These are phyloP conservation scores for Prenolepis imparis DNA, from an alignment of 2,888 invertebrate genomes.

Conservation along the genomic window DNA sequence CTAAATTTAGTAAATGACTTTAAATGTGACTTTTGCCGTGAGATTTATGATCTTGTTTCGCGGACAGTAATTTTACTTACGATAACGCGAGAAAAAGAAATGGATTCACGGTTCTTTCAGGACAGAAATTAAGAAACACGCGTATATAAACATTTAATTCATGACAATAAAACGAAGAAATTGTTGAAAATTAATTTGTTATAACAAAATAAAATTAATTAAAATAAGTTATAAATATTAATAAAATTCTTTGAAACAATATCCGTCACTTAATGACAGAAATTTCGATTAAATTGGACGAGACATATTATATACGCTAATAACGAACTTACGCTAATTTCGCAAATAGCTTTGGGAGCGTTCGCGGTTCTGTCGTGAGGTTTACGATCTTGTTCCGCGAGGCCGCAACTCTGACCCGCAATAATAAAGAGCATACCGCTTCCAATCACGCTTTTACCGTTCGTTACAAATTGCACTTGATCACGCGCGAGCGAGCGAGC, in stretches of 20 bases:
- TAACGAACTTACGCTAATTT: slow-evolving; percentile 17
- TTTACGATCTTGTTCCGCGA: slow-evolving; percentile 51
- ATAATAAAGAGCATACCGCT: slow-evolving; percentile 47
- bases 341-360: background rate
- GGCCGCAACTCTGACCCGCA: slow-evolving; percentile 44
- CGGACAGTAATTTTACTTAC: background rate
- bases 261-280: background rate
- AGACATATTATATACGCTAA: background rate
- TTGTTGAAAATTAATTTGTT: background rate
- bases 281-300: background rate
- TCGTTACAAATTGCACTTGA: slow-evolving; percentile 55
- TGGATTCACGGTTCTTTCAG: background rate
- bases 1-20: slow-evolving; percentile 1
- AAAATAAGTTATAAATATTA: background rate
- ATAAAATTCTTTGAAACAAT: background rate
- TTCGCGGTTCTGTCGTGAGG: slow-evolving; percentile 20
- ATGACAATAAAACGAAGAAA: background rate
- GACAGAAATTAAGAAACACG: background rate
- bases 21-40: background rate
- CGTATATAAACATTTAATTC: background rate
- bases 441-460: slow-evolving; percentile 53
- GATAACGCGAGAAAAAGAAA: background rate
- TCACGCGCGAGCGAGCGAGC: slow-evolving; percentile 35
- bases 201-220: background rate
- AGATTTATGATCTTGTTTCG: background rate